Conservation (phyloP, 1,140 invertebrate species). For the Apis dorsata region DNA sequence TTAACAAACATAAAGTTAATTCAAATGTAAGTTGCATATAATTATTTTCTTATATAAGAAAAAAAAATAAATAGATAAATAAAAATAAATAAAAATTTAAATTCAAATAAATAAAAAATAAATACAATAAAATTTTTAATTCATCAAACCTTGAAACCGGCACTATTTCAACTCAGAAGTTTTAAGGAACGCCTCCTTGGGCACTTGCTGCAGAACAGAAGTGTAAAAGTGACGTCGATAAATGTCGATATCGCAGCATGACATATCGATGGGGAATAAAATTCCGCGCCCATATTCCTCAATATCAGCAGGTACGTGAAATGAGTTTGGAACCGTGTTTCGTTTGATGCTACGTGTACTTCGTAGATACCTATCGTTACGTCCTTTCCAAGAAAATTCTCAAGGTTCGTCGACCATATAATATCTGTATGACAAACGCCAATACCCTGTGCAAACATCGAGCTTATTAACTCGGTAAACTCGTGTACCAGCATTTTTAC, state of each 20-base stretch:
- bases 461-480: slow-evolving; percentile 48
- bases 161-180: neutral
- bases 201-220: neutral
- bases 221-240: neutral
- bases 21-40: no score
- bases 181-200: neutral
- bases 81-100: no score
- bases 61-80: no score
- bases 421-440: slow-evolving; percentile 57
- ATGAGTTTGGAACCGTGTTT: slow-evolving; percentile 38
- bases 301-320: slow-evolving; percentile 19
- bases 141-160: neutral
- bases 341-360: slow-evolving; percentile 8
- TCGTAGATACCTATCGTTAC: slow-evolving; percentile 3
- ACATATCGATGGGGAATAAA: neutral
- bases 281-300: neutral
- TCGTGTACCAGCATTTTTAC: slow-evolving; percentile 41
- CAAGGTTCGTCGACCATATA: slow-evolving; percentile 55
- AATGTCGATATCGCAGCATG: neutral
- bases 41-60: no score
- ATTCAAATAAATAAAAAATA: no score
- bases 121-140: no score
- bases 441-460: slow-evolving; percentile 50
- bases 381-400: slow-evolving; percentile 39
- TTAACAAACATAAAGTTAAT: no score